A percentile compares a stretch with the other conserved stretches of the same genome.
These are phyloP conservation scores for Lordiphosa andalusiaca DNA, from an alignment of 2,888 invertebrate species.

Conservation along the genomic window DNA sequence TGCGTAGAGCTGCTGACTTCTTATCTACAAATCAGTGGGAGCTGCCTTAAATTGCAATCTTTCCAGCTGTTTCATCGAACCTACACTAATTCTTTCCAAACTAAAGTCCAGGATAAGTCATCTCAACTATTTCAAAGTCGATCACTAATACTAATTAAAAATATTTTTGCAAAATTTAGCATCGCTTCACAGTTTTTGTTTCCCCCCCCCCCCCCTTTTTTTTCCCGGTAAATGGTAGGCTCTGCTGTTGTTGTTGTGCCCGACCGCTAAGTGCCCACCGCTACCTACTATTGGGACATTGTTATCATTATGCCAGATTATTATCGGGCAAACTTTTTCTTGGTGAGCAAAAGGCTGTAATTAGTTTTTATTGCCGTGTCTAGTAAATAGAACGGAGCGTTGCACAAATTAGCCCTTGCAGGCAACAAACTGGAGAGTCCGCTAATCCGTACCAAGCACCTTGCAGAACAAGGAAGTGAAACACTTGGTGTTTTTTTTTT, in stretches of 20 bases:
- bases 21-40: no score
- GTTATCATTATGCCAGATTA: slow-evolving; percentile 70
- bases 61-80: no score
- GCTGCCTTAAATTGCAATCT: no score
- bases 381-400: slow-evolving; percentile 55
- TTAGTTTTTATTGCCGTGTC: slow-evolving; percentile 65
- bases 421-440: slow-evolving; percentile 47
- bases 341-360: slow-evolving; percentile 34
- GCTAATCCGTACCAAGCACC: slow-evolving; percentile 63
- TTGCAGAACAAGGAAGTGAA: slow-evolving; percentile 74
- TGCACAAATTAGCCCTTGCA: slow-evolving; percentile 76
- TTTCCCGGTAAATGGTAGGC: no score
- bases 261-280: not conserved
- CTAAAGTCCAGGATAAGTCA: no score
- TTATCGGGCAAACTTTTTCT: slow-evolving; percentile 45
- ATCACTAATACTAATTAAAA: slow-evolving; percentile 6
- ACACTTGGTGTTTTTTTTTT: slow-evolving; percentile 30
- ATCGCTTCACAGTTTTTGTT: no score
- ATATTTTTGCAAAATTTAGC: not conserved
- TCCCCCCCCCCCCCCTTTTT: no score
- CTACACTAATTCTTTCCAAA: no score
- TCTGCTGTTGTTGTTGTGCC: not conserved
- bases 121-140: not conserved
- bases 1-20: no score
- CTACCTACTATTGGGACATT: slow-evolving; percentile 29